Base-by-base conservation (phyloP, 2,888 invertebrate genomes). In the Pyrrhosoma nymphula region DNA sequence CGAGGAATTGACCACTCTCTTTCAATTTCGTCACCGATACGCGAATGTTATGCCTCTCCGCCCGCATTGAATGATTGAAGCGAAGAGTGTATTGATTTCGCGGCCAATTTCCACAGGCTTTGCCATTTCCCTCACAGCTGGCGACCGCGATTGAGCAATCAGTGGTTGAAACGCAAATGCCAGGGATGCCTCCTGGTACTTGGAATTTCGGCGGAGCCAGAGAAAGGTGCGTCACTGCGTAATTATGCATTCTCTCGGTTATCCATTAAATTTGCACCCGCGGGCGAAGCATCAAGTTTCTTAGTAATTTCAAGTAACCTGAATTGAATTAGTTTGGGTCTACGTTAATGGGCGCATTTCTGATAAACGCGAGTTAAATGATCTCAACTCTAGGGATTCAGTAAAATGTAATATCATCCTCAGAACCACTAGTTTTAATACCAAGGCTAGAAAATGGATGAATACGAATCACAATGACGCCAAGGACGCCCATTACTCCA, bases 131-230 rank as follows among this genome's bases (percentile, higher is more conserved):
- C 30, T 75, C 75, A 30, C 75, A 30, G 75, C 30, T 75, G 75
- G 75, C n/a, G 75, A 75, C 75, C 75, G 75, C 75, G 75, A 30
- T 75, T 75, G 75, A 75, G 75, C 75, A 30, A n/a, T 4, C 75
- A 30, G 75, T 6, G 75, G 75, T 30, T 30, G 75, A 75, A 75
- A 30, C 75, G 30, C 75, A 75, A 75, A 75, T 75, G 75, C n/a
- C 30, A 30, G 6, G 75, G 30, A 75, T 75, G 75, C 75, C 75
- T n/a, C 30, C 75, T 75, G 30, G 75, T 75, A 8, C 75, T 75
- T 30, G 30, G 75, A 75, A 75, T 75, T 75, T 75, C 75, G n/a
- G 16, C 4, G 23, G 75, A 75, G 12, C 8, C 10, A 75, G 75
- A 75, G 75, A 75, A 69, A 69, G 10, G 23, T 30, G 30, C 10